These are phyloP conservation scores for Polypedilum pembai DNA, from an alignment of 1,140 invertebrate species.

Conservation along the genomic window DNA sequence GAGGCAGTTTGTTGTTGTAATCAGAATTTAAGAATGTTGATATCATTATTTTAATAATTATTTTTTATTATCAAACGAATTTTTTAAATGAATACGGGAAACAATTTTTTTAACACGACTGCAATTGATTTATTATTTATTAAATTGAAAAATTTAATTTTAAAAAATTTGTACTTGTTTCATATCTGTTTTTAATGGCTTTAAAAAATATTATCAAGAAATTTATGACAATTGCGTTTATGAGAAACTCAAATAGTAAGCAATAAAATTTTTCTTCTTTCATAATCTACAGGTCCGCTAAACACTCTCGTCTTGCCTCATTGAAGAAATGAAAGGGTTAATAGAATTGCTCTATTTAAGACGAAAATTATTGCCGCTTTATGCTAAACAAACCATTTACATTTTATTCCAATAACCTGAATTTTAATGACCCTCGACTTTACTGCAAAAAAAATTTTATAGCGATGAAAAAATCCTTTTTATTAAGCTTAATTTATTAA, in stretches of 20 bases:
- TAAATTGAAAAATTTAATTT: background rate
- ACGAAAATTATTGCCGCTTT: background rate
- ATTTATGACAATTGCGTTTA: slow-evolving; percentile 10
- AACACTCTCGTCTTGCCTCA: background rate
- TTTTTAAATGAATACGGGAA: background rate
- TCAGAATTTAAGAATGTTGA: background rate
- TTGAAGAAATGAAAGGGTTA: background rate
- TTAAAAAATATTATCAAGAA: slow-evolving; percentile 2
- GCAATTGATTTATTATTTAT: background rate
- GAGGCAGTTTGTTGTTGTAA: slow-evolving; percentile 10
- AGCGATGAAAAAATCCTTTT: background rate
- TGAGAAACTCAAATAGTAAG: slow-evolving; percentile 6
- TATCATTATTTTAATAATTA: too few relatives aligned
- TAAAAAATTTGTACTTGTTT: background rate
- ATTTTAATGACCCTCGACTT: background rate
- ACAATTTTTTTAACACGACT: background rate
- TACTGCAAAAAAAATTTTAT: background rate
- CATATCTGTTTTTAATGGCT: background rate
- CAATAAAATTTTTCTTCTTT: background rate
- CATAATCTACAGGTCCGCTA: slow-evolving; percentile 10
- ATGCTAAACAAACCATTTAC: slow-evolving; percentile 17
- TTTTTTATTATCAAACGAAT: too few relatives aligned
- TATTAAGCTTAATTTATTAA: background rate
- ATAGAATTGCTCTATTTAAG: background rate
- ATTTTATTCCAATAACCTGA: slow-evolving; percentile 15